Evolutionary conservation across 2,797 vertebrate species (phyloP), one percentile per base, ranked within the genome.

Genomic region (Atherinosoma microstoma): DNA sequence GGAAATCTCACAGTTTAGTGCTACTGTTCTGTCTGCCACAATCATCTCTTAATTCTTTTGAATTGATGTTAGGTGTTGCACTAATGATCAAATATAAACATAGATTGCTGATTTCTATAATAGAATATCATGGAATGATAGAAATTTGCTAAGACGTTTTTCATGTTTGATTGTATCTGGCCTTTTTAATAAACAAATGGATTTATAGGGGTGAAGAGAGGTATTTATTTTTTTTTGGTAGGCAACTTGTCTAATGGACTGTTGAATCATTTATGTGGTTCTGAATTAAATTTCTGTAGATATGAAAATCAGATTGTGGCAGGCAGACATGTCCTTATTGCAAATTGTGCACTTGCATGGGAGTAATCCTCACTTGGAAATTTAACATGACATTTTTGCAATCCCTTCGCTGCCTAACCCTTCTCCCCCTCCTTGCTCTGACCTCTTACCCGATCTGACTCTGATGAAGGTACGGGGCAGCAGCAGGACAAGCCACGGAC

Each of bases 401-500:
- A 11, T 78, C 66, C 57, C 71, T 60, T 11, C 58, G 35, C 78
- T 58, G 30, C 65, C 40, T 51, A 32, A 64, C 30, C 30, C 30
- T 58, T 82, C 9, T 80, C 51, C 56, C 0, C 0, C 69, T 67
- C 72, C 58, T 63, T 6, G 7, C 67, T 42, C 68, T 80, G 53
- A 80, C 70, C 49, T 68, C 51, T 84, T 35, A 61, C 65, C 67
- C 63, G 62, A 86, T 89, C 70, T 83, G 34, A 80, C 84, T 83
- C 65, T 78, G 67, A 85, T 85, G 68, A 94, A 99, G 98, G 94
- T 99, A 98, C 0, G 98, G 98, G 27, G 91, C 96, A 0, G 96
- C 95, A 12, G 98, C 96, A 0, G 98, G 97, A 73, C 94, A 95
- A 59, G 98, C 97, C 76, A 98, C 98, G 0, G 96, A 99, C 70